These are phyloP conservation scores for Rhopalosiphum nymphaeae DNA, from an alignment of 2,888 invertebrate species.

Conservation along the genomic window DNA sequence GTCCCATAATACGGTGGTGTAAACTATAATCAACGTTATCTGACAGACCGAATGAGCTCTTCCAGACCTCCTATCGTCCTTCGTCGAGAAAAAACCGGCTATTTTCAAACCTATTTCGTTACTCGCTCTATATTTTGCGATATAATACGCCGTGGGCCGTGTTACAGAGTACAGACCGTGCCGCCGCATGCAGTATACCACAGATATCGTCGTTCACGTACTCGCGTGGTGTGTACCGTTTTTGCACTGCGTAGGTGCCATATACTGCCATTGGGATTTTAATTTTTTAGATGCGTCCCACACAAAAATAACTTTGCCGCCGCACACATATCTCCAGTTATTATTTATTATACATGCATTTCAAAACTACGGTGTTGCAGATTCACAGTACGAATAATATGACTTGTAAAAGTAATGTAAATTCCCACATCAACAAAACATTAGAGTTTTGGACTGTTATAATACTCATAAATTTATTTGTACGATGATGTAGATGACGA, in stretches of 20 bases:
- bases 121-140: neutral
- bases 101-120: neutral
- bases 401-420: neutral
- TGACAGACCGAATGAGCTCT: neutral
- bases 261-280: neutral
- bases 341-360: neutral
- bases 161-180: too few species aligned
- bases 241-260: neutral
- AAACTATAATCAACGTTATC: too few species aligned
- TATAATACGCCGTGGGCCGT: neutral
- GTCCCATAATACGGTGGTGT: too few species aligned
- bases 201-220: neutral
- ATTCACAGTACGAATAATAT: neutral
- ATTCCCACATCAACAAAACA: neutral
- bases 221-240: neutral
- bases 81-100: neutral
- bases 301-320: neutral
- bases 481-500: neutral
- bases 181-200: too few species aligned
- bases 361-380: neutral
- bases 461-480: neutral
- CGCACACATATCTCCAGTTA: neutral
- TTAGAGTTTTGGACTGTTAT: neutral
- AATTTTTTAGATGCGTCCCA: neutral
- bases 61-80: neutral